These are phyloP conservation scores for Acrossocheilus wenchowensis DNA, from an alignment of 2,797 vertebrate genomes.

Conservation along the genomic window DNA sequence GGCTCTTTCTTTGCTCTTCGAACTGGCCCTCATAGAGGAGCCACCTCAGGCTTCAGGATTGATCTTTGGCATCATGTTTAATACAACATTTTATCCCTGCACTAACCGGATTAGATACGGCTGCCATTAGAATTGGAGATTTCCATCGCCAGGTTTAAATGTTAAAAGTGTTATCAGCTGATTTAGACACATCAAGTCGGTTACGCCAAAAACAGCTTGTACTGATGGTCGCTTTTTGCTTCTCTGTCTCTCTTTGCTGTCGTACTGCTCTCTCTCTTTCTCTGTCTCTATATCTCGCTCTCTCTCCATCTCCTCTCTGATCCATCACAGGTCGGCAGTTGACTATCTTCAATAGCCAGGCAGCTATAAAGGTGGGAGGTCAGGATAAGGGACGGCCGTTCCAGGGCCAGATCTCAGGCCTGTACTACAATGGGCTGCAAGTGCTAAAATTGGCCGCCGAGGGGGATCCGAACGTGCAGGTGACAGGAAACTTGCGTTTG, in stretches of 20 bases:
- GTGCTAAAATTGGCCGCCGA: slow-evolving; percentile 94
- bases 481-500: slow-evolving; percentile 90
- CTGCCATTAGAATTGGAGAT: slow-evolving; percentile 45
- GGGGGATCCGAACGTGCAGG: slow-evolving; percentile 89
- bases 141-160: slow-evolving; percentile 52
- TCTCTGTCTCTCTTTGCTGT: slow-evolving; percentile 50
- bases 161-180: slow-evolving; percentile 56
- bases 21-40: slow-evolving; percentile 9
- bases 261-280: slow-evolving; percentile 46
- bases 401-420: slow-evolving; percentile 95
- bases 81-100: slow-evolving; percentile 45
- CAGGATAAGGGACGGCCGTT: slow-evolving; percentile 91
- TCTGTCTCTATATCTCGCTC: slow-evolving; percentile 59
- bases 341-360: slow-evolving; percentile 98
- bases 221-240: slow-evolving; percentile 38
- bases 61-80: slow-evolving; percentile 54
- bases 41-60: slow-evolving; percentile 45
- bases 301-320: slow-evolving; percentile 42
- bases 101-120: slow-evolving; percentile 39
- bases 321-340: slow-evolving; percentile 87
- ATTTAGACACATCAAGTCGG: slow-evolving; percentile 43
- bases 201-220: slow-evolving; percentile 1
- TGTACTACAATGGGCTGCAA: slow-evolving; percentile 97
- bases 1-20: slow-evolving; percentile 11
- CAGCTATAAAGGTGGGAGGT: slow-evolving; percentile 93